These are phyloP conservation scores for Spodoptera littoralis DNA, from an alignment of 2,888 invertebrate species.

Conservation along the genomic window DNA sequence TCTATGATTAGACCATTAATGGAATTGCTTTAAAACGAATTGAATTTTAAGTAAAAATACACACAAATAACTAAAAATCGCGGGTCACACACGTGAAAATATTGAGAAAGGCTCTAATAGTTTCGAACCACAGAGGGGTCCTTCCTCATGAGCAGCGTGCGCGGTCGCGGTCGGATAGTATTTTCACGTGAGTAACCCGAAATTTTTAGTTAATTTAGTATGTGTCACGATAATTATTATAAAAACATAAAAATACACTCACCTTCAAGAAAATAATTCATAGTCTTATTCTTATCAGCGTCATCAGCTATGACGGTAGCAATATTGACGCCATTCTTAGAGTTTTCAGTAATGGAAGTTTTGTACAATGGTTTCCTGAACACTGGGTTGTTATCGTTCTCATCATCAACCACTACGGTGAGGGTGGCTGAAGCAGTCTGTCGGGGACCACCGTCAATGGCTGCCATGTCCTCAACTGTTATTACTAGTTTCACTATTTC, in stretches of 20 bases:
- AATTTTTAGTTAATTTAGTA: no score
- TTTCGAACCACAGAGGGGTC: no score
- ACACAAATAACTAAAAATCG: not conserved
- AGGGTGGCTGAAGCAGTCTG: conserved; percentile 93
- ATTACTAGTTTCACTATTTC: conserved; percentile 93
- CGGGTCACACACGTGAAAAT: no score
- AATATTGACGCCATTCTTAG: conserved; percentile 94
- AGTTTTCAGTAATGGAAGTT: conserved; percentile 95
- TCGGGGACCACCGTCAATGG: conserved; percentile 90
- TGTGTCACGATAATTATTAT: no score
- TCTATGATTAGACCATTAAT: no score
- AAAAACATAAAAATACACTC: conserved; percentile 29
- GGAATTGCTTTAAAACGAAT: no score
- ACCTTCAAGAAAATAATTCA: conserved; percentile 93
- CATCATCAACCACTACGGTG: conserved; percentile 93
- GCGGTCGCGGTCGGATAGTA: no score
- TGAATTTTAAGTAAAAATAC: not conserved
- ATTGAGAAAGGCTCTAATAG: no score
- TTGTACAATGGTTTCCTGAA: conserved; percentile 94
- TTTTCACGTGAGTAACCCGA: no score
- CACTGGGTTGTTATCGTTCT: conserved; percentile 96
- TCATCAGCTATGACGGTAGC: conserved; percentile 95
- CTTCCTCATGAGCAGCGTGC: no score
- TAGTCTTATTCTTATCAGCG: conserved; percentile 95
- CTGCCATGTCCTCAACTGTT: conserved; percentile 95